These are phyloP conservation scores for Brachionus rubens DNA, from an alignment of 1,140 invertebrate species.

Conservation along the genomic window DNA sequence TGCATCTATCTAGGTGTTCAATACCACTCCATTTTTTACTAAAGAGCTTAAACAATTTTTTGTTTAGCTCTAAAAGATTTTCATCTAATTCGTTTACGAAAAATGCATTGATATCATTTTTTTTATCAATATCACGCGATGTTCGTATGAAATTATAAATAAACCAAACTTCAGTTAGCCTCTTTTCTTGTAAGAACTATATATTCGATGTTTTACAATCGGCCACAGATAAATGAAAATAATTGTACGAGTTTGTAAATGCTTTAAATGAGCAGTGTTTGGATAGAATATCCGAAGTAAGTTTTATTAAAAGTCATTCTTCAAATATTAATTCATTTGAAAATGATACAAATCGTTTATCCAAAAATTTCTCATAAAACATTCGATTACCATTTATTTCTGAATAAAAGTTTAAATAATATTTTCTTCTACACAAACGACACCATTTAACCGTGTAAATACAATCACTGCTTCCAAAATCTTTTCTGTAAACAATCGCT, in stretches of 20 bases:
- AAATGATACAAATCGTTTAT: not conserved
- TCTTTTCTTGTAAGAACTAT: not conserved
- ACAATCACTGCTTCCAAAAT: no score
- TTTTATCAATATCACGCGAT: not conserved
- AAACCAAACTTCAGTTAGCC: not conserved
- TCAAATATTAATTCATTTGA: not conserved
- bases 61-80: not conserved
- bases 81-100: no score
- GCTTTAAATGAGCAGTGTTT: not conserved
- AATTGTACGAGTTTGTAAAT: not conserved
- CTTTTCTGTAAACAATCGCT: no score
- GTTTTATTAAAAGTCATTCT: not conserved
- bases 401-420: no score
- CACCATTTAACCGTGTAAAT: no score
- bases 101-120: not conserved
- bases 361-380: not conserved
- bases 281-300: not conserved
- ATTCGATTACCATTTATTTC: not conserved
- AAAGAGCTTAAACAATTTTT: not conserved
- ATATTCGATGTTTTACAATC: not conserved
- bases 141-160: not conserved
- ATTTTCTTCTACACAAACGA: no score
- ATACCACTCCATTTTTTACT: not conserved
- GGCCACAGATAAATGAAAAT: not conserved
- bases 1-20: not conserved